Evolutionary conservation across 2,888 invertebrate species (phyloP), one percentile per base, ranked within the genome.

Genomic region (Sarcophaga rosellei): DNA sequence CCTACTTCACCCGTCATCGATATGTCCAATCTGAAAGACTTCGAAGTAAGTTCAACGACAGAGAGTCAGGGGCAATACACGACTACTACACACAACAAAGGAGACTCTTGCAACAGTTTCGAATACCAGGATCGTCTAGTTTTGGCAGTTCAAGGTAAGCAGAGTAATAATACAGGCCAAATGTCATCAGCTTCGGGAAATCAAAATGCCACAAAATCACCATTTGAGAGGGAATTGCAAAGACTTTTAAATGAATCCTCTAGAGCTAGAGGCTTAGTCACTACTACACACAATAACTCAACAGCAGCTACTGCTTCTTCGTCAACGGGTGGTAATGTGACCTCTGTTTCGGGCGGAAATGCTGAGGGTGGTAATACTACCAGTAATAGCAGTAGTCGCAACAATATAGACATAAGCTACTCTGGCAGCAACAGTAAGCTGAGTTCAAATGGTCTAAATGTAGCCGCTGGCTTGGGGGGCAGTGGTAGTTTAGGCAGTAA

Each of bases 171-270:
- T 69, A 80, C 72, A 11, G 53, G 25, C 8, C 77, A 84, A 53
- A 53, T 17, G 53, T 53, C 53, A 53, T 12, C 15, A 4, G 53
- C 53, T 10, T 1, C 53, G 17, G 53, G 74, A 47, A 81, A 68
- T 45, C 86, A 83, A 70, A 86, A 74, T 77, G 68, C 81, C 44
- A 76, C 94, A n/a, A 93, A 93, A 87, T 95, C 95, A 77, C 96
- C 96, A 25, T 97, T 97, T 91, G 97, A 97, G 93, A 94, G 96
- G 90, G 96, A 97, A 92, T 96, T 97, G 89, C 96, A 96, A 92
- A 95, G 96, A 92, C 94, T 97, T 89, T 94, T 96, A 88, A 96
- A 96, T 90, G 96, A 96, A 89, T 93, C 93, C 5, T 90, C 92
- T 61, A 88, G 92, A 62, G 90, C 91, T 10, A 92, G 92, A 65